Evolutionary conservation across 2,888 invertebrate genomes (phyloP).

Genomic region (Nipponacmea schrenckii): DNA sequence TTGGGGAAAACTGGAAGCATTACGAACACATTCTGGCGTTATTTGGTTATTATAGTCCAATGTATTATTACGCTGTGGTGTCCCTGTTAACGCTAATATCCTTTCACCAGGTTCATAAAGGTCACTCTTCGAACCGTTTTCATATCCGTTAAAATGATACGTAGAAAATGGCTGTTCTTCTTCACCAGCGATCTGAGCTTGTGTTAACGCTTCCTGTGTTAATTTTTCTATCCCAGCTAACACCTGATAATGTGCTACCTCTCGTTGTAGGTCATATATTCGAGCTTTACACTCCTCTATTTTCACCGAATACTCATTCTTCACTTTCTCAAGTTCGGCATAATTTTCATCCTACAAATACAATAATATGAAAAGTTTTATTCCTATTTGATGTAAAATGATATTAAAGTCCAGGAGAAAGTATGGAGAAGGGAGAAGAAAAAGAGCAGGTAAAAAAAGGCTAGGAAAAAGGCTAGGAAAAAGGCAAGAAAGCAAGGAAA

Average conservation of each 20-base stretch:
- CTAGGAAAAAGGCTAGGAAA: too few relatives aligned
- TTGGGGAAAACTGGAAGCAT: constrained; percentile 7
- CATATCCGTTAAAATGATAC: too few relatives aligned
- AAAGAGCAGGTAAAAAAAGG: neutral
- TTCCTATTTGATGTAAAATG: too few relatives aligned
- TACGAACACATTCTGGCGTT: constrained; percentile 43
- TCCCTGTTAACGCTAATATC: constrained; percentile 36
- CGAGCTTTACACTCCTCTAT: constrained; percentile 67
- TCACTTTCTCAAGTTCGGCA: constrained; percentile 41
- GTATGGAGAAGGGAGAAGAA: neutral
- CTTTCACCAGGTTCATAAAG: constrained; percentile 21
- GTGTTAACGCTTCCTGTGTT: constrained; percentile 71
- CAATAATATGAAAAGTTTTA: too few relatives aligned
- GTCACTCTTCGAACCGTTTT: neutral
- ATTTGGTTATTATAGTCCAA: constrained; percentile 40
- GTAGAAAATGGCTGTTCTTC: constrained; percentile 39
- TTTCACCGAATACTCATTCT: constrained; percentile 66
- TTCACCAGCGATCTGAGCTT: constrained; percentile 58
- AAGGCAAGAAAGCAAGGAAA: too few relatives aligned
- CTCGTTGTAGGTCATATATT: constrained; percentile 69
- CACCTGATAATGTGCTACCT: constrained; percentile 74
- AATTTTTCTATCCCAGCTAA: constrained; percentile 73
- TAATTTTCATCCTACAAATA: constrained; percentile 56
- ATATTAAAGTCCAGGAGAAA: neutral
- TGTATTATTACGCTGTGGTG: constrained; percentile 27